A percentile compares a stretch with the other conserved stretches of the same genome.
Evolutionary conservation across 2,797 vertebrate genomes (phyloP).

Genomic region (Acanthiza pusilla): DNA sequence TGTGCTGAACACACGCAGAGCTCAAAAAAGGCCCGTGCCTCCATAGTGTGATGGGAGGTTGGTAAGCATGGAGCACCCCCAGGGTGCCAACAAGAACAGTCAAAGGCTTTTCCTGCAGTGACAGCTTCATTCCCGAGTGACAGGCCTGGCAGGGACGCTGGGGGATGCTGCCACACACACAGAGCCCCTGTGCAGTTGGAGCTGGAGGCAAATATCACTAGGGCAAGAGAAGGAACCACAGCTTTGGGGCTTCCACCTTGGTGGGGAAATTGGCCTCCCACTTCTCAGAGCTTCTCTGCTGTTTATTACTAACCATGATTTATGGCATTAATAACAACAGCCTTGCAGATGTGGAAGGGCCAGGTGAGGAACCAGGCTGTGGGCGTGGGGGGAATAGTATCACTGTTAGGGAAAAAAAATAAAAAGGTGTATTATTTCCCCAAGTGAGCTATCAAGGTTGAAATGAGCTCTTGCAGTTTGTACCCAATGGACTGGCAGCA

Average conservation of each 20-base stretch:
- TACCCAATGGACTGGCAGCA: not conserved
- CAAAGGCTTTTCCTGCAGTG: conserved; percentile 15
- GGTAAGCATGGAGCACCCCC: conserved; percentile 17
- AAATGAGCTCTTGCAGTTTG: not conserved
- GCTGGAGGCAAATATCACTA: not conserved
- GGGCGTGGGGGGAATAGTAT: not conserved
- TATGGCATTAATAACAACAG: conserved; percentile 17
- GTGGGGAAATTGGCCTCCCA: not conserved
- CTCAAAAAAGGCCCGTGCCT: not conserved
- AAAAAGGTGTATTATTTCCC: not conserved
- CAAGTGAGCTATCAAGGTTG: not conserved
- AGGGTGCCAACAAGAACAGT: conserved; percentile 33
- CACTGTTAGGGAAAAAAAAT: not conserved
- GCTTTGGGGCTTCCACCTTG: not conserved
- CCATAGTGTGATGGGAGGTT: not conserved
- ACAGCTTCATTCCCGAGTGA: conserved; percentile 30
- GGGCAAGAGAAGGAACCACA: not conserved
- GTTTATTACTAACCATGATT: not conserved
- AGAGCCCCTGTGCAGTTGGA: not conserved
- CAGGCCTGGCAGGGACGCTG: not conserved
- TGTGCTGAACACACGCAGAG: conserved; percentile 53
- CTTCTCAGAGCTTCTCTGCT: not conserved
- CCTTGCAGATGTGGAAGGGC: not conserved
- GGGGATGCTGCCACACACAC: not conserved
- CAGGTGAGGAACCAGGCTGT: not conserved